These are phyloP conservation scores for Tetranychus piercei DNA, from an alignment of 2,888 invertebrate genomes.

Conservation along the genomic window DNA sequence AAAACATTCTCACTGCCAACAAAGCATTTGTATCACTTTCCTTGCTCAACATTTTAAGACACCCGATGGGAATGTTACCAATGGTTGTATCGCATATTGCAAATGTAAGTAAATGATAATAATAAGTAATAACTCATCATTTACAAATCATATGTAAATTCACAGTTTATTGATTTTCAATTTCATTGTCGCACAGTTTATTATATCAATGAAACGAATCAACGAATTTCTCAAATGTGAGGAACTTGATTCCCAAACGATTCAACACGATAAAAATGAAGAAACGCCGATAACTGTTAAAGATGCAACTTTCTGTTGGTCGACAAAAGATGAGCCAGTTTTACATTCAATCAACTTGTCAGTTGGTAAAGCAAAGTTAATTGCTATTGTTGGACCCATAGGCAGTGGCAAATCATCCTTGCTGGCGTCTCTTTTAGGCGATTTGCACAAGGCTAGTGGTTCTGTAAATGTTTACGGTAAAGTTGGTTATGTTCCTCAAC, in stretches of 20 bases:
- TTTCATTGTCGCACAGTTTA: too few species aligned
- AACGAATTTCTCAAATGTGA: constrained; percentile 36
- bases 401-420: constrained; percentile 27
- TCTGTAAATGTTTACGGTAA: constrained; percentile 12
- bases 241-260: constrained; percentile 14
- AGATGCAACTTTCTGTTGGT: constrained; percentile 78
- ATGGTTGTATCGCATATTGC: too few species aligned
- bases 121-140: too few species aligned
- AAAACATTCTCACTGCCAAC: constrained; percentile 27
- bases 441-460: constrained; percentile 27
- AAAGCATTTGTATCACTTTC: constrained; percentile 34
- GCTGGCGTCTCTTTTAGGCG: constrained; percentile 27
- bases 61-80: constrained; percentile 22
- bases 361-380: constrained; percentile 20
- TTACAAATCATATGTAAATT: too few species aligned
- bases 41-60: constrained; percentile 32
- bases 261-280: too few species aligned
- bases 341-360: constrained; percentile 23
- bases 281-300: constrained; percentile 25
- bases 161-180: too few species aligned
- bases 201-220: constrained; percentile 44
- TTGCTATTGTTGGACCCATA: constrained; percentile 26
- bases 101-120: too few species aligned
- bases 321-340: constrained; percentile 32
- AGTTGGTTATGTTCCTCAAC: constrained; percentile 16